Percentiles rank a stretch among this genome's conserved stretches.
Evolutionary conservation across 2,888 invertebrate species (phyloP).

Genomic region (Caenorhabditis drosophilae): DNA sequence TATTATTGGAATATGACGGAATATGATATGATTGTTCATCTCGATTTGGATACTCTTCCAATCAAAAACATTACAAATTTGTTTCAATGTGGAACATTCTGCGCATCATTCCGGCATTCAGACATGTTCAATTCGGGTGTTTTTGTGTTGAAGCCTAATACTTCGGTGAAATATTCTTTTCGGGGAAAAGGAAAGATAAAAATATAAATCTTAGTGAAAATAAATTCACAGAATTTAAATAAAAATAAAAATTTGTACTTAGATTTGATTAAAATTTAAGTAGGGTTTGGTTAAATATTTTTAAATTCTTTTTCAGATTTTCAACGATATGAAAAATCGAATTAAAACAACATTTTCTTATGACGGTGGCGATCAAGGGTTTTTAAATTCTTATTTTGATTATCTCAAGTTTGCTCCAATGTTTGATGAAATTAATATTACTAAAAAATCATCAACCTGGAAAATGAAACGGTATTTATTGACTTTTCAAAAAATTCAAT

Average conservation of each 20-base stretch:
- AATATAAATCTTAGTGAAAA: neutral
- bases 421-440: slow-evolving; percentile 36
- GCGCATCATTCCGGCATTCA: slow-evolving; percentile 60
- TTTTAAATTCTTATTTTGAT: slow-evolving; percentile 58
- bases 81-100: slow-evolving; percentile 58
- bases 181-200: too few relatives aligned
- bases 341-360: slow-evolving; percentile 43
- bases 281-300: neutral
- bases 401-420: slow-evolving; percentile 56
- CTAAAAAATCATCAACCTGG: neutral
- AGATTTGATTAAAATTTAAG: neutral
- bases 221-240: neutral
- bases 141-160: slow-evolving; percentile 58
- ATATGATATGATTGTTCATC: slow-evolving; percentile 47
- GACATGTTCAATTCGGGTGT: slow-evolving; percentile 65
- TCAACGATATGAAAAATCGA: slow-evolving; percentile 50
- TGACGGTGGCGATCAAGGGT: slow-evolving; percentile 66
- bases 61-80: slow-evolving; percentile 42
- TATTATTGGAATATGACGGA: slow-evolving; percentile 59
- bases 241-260: neutral
- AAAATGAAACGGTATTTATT: slow-evolving; percentile 10
- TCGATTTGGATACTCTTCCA: slow-evolving; percentile 56
- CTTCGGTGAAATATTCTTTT: too few relatives aligned
- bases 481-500: too few relatives aligned
- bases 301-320: slow-evolving; percentile 34